A percentile compares a stretch with the other conserved stretches of the same genome.
Conservation (phyloP, 2,888 invertebrate genomes). For the Cheilosia soror region DNA sequence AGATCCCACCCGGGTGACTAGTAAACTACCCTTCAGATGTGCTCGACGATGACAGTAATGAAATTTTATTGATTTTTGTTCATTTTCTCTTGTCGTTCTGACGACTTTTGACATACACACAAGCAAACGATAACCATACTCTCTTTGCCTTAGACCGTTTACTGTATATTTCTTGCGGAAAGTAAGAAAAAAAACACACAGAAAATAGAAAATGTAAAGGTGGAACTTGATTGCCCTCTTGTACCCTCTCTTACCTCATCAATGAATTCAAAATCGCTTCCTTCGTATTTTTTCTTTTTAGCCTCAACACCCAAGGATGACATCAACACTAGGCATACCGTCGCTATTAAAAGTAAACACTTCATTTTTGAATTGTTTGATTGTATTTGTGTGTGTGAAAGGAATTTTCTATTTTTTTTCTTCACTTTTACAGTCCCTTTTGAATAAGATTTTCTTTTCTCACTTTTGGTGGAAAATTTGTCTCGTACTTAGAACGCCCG, state of each 20-base stretch:
- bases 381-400: constrained; percentile 31
- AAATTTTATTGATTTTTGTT: constrained; percentile 72
- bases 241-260: constrained; percentile 87
- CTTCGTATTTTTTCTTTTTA: constrained; percentile 90
- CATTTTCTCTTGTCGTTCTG: constrained; percentile 38
- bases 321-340: constrained; percentile 82
- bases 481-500: constrained; percentile 20
- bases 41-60: constrained; percentile 60
- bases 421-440: constrained; percentile 36
- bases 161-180: constrained; percentile 12
- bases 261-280: constrained; percentile 90
- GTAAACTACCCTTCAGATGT: constrained; percentile 52
- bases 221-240: constrained; percentile 29
- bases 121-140: constrained; percentile 3
- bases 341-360: constrained; percentile 82
- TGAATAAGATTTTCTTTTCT: background rate
- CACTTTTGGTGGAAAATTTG: background rate
- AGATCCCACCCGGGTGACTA: background rate
- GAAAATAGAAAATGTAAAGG: constrained; percentile 8
- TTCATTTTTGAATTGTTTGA: constrained; percentile 78
- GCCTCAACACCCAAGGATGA: constrained; percentile 82
- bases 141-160: constrained; percentile 27
- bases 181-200: too few relatives aligned
- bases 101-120: constrained; percentile 39
- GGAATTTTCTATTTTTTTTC: constrained; percentile 27